Evolutionary conservation across 2,888 invertebrate species (phyloP), one percentile per base, ranked within the genome.

Genomic region (Lasioglossum vierecki): DNA sequence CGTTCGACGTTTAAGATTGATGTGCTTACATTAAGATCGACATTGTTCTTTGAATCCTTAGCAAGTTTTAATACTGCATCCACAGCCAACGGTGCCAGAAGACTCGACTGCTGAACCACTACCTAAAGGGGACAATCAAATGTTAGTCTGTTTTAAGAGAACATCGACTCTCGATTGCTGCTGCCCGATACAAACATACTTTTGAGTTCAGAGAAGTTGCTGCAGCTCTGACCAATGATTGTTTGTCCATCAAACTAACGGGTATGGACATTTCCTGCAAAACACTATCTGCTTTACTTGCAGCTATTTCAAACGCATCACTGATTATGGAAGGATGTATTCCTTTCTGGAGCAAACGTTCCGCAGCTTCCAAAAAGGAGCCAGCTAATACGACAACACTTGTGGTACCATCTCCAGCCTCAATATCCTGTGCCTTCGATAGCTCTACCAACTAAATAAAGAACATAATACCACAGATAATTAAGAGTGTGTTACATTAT

Each of bases 371-470:
- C 79, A 99, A 96, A 76, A 99, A 95, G 88, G 99, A 98, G 76
- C 99, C 99, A 90, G 99, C 99, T 93, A 99, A 97, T 9, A 99
- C 98, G 15, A 99, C 99, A 79, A 99, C 99, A 39, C 99, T 98
- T 15, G 99, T 99, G 39, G 99, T 99, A 83, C 99, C 99, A 96
- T 99, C 99, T 73, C 99, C 99, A 92, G 99, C 99, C 95, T 99
- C 99, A 92, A 99, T 97, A 95, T 99, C 99, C 96, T 99, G 99
- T 30, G 99, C 99, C 93, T 99, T 98, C 1, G 99, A 99, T 89
- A 99, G 96, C 95, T 99, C 99, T 6, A 99, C 99, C 94, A 99
- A 96, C 98, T 98, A 13, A 49, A 84, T 76, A 8, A 0, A 53
- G 1, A 13, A n/a, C 6, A 39, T 53, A 53, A 68, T 39, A 41